Evolutionary conservation across 2,797 vertebrate species (phyloP).

Genomic region (Hozukius guyotensis): DNA sequence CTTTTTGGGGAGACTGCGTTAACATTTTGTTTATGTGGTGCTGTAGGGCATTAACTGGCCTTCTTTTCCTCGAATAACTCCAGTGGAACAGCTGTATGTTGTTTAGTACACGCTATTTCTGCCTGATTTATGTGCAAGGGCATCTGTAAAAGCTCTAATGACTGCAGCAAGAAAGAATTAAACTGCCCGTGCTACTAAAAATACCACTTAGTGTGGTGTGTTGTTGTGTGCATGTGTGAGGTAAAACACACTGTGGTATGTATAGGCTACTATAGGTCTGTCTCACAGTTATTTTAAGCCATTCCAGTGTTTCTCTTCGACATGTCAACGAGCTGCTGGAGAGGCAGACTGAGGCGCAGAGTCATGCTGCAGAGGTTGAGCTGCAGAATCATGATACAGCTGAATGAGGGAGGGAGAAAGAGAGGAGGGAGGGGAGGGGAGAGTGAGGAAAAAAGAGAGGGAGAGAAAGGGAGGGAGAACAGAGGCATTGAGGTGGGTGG

Average conservation of each 20-base stretch:
- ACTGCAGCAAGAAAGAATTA: not conserved
- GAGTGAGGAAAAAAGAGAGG: not conserved
- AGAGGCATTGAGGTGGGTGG: slow-evolving; percentile 5
- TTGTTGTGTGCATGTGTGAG: not conserved
- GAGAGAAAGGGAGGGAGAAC: not conserved
- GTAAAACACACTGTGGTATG: not conserved
- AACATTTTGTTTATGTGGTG: not conserved
- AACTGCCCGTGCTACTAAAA: not conserved
- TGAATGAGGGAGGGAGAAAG: slow-evolving; percentile 45
- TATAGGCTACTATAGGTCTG: not conserved
- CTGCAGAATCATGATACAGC: slow-evolving; percentile 73
- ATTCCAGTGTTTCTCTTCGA: slow-evolving; percentile 32
- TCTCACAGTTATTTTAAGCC: slow-evolving; percentile 32
- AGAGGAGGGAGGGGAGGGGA: not conserved
- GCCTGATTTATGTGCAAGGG: not conserved
- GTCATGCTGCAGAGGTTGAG: slow-evolving; percentile 76
- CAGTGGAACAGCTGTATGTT: not conserved
- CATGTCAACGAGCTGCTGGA: slow-evolving; percentile 29
- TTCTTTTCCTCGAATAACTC: not conserved
- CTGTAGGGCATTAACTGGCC: not conserved
- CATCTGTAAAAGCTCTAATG: not conserved
- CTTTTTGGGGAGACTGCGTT: not conserved
- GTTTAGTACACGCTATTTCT: not conserved
- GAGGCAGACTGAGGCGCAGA: slow-evolving; percentile 54
- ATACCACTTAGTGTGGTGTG: not conserved